Conservation (phyloP, 1,140 invertebrate species). For the Euwallacea fornicatus region DNA sequence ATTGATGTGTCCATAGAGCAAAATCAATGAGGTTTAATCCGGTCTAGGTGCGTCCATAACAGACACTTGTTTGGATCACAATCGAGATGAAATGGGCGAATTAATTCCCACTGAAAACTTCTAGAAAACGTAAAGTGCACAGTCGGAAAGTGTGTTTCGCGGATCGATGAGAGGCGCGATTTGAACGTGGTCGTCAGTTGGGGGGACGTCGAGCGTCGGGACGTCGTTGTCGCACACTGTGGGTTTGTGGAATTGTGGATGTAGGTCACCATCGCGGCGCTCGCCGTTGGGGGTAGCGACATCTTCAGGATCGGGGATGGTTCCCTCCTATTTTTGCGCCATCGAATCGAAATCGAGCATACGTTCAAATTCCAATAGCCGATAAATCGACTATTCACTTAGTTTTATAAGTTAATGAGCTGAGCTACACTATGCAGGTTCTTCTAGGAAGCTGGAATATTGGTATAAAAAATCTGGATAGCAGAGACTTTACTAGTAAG, state of each 20-base stretch:
- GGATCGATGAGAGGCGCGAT: constrained; percentile 22
- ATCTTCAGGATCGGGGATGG: constrained; percentile 22
- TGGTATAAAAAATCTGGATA: no score
- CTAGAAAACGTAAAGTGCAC: no score
- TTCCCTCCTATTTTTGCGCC: neutral
- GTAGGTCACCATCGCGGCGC: constrained; percentile 29
- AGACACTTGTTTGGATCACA: neutral
- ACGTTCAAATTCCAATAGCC: no score
- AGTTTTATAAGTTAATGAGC: no score
- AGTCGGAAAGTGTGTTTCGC: neutral
- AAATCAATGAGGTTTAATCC: constrained; percentile 12
- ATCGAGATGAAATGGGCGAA: no score
- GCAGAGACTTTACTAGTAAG: no score
- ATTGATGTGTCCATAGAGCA: constrained; percentile 17
- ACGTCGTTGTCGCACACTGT: constrained; percentile 24
- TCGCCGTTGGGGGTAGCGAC: constrained; percentile 21
- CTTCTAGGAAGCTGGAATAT: no score
- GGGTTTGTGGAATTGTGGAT: constrained; percentile 8
- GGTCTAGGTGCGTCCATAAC: constrained; percentile 5
- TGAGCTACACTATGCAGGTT: no score
- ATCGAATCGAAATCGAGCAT: no score
- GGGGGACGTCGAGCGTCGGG: constrained; percentile 25
- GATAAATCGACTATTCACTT: no score
- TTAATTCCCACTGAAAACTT: no score
- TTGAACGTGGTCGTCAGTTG: neutral